A percentile compares a stretch with the other conserved stretches of the same genome.
Conservation (phyloP, 92 coral and sea anemone genomes). For the Zoanthus solanderi region DNA sequence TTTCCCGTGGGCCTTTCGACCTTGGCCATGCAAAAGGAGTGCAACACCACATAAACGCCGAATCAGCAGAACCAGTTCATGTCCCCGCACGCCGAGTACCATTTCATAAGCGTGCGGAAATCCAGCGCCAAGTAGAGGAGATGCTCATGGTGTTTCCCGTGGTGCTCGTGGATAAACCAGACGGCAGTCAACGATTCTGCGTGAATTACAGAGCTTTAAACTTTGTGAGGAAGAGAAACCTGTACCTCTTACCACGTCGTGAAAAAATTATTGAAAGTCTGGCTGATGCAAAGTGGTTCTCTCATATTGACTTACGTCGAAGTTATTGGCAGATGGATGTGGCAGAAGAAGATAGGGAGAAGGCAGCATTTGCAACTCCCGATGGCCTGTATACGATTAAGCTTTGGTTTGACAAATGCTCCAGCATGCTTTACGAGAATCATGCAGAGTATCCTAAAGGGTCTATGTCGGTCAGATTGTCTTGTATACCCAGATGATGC, state of each 20-base stretch:
- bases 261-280: slow-evolving; percentile 60
- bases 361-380: slow-evolving; percentile 54
- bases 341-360: slow-evolving; percentile 47
- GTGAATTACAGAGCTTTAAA: slow-evolving; percentile 25
- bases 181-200: slow-evolving; percentile 55
- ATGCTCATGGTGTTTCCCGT: no score
- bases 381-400: slow-evolving; percentile 46
- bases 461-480: no score
- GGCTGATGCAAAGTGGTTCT: slow-evolving; percentile 56
- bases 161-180: no score
- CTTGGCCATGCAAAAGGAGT: no score
- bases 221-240: neutral
- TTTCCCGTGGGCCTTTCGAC: no score
- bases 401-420: slow-evolving; percentile 60
- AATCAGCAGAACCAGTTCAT: no score
- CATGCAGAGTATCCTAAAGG: no score
- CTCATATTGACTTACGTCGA: slow-evolving; percentile 46
- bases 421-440: slow-evolving; percentile 43
- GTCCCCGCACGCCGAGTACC: no score
- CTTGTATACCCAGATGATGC: no score
- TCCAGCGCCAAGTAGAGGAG: neutral
- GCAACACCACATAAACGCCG: no score
- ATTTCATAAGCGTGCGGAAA: no score
- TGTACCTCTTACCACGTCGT: slow-evolving; percentile 44
- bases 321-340: slow-evolving; percentile 57